These are phyloP conservation scores for Alectoris magna DNA, from an alignment of 2,797 vertebrate genomes.

Conservation along the genomic window DNA sequence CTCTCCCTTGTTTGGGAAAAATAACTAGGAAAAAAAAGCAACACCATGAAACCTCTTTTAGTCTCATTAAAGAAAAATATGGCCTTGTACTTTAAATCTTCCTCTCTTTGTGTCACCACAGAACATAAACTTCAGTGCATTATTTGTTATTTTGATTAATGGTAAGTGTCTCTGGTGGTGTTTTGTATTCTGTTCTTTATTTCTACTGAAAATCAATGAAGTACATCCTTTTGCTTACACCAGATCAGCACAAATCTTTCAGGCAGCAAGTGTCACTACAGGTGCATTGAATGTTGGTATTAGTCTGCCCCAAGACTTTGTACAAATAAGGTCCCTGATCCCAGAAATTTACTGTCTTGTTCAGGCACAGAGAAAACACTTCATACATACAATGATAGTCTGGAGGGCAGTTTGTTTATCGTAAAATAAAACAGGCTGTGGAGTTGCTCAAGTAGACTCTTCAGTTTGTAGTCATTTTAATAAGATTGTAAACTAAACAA, in stretches of 20 bases:
- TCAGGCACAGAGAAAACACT: background rate
- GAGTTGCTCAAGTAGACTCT: background rate
- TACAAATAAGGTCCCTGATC: background rate
- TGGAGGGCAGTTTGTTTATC: background rate
- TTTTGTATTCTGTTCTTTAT: background rate
- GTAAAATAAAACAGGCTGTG: background rate
- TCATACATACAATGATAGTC: background rate
- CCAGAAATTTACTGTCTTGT: background rate
- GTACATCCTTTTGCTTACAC: background rate
- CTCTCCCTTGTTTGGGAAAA: background rate
- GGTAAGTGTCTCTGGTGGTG: background rate
- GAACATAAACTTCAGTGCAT: background rate
- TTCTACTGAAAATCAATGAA: background rate
- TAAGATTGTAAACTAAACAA: background rate
- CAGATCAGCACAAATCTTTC: background rate
- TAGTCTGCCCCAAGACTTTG: background rate
- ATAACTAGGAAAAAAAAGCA: background rate
- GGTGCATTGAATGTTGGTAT: background rate
- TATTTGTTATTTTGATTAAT: background rate
- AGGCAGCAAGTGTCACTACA: background rate
- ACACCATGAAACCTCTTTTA: background rate
- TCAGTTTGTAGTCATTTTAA: background rate
- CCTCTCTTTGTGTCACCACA: background rate
- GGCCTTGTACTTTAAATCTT: background rate
- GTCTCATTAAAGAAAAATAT: background rate